A percentile compares a stretch with the other conserved stretches of the same genome.
These are phyloP conservation scores for Cyprinodon tularosa DNA, from an alignment of 2,113 vertebrate species.

Conservation along the genomic window DNA sequence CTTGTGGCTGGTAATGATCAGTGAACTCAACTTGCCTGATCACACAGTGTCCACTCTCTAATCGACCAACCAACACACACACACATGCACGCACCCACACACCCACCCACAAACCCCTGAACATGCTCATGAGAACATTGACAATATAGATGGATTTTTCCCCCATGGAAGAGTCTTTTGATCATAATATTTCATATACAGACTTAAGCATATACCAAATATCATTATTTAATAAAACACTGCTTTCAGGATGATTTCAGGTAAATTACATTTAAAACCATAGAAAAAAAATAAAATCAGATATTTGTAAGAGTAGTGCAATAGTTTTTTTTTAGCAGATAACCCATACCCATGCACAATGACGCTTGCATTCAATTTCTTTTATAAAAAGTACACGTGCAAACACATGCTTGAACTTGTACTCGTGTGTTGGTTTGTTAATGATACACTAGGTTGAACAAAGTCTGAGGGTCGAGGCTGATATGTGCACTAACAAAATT, in stretches of 20 bases:
- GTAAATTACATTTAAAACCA: neutral
- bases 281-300: neutral
- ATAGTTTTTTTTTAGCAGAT: neutral
- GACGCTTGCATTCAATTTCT: neutral
- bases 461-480: conserved; percentile 72
- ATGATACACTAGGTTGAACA: conserved; percentile 74
- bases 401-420: neutral
- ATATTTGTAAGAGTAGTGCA: neutral
- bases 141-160: neutral
- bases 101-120: conserved; percentile 1
- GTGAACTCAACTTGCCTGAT: conserved; percentile 38
- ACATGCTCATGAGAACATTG: neutral
- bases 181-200: neutral
- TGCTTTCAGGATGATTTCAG: neutral
- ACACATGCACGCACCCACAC: conserved; percentile 12
- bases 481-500: conserved; percentile 25
- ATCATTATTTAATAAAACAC: neutral
- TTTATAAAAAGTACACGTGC: neutral
- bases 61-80: conserved; percentile 19
- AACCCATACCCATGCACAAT: neutral
- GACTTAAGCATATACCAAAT: neutral
- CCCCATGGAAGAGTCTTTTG: neutral
- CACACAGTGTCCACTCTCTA: conserved; percentile 62
- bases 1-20: conserved; percentile 64
- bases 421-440: conserved; percentile 64